phyloP scores from a whole-genome alignment of 2,797 vertebrate species.

The Luscinia luscinia region DNA sequence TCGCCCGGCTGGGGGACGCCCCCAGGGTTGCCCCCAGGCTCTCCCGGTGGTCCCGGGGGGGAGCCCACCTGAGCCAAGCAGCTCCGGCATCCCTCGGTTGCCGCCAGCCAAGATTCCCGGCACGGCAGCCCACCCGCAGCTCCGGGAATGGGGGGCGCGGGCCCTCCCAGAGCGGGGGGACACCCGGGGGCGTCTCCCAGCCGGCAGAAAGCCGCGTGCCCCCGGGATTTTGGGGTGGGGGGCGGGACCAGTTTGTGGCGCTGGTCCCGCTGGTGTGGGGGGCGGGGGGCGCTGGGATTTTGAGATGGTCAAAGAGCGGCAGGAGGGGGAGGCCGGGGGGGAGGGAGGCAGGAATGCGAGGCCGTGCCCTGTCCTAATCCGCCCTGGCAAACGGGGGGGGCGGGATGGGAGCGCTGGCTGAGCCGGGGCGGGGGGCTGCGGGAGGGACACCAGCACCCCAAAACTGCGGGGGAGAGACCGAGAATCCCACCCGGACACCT shows the following conservation, averaged over 20 bases:
- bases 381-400: too few species aligned
- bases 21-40: background rate
- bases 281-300: too few species aligned
- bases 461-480: background rate
- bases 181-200: accelerated
- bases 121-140: slow-evolving; percentile 12
- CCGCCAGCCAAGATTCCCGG: background rate
- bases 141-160: background rate
- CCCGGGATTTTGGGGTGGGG: background rate
- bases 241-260: background rate
- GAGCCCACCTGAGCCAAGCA: background rate
- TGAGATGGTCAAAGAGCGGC: too few species aligned
- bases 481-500: background rate
- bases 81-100: background rate
- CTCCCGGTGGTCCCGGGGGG: background rate
- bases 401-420: background rate
- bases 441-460: background rate
- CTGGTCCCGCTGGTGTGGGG: background rate
- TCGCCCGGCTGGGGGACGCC: too few species aligned
- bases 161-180: background rate
- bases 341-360: too few species aligned
- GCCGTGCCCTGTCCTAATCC: too few species aligned
- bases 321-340: too few species aligned
- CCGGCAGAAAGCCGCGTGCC: accelerated
- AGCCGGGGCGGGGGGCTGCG: background rate